Evolutionary conservation across 2,888 invertebrate genomes (phyloP), one percentile per base, ranked within the genome.

Genomic region (Lacanobia wlatinum): DNA sequence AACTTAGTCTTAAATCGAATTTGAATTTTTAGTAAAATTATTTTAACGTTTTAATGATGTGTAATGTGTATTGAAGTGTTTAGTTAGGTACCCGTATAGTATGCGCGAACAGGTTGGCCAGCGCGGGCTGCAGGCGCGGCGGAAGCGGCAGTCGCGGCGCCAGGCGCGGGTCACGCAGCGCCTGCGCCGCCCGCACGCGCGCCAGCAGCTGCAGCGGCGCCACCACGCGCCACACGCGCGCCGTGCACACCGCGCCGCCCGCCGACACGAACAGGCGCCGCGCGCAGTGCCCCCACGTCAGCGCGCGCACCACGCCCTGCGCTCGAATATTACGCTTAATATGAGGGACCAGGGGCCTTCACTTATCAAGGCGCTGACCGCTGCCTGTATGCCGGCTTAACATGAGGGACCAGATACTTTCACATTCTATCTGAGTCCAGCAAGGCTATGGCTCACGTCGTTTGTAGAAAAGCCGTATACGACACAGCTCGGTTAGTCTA

Each of bases 241-340:
- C 99, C 79, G 99, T 98, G 94, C 99, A 99, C 87, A 98, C 97
- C 88, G 98, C 98, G 61, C 98, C 98, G 18, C 99, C 99, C 77
- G 92, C 95, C 71, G 93, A 92, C 68, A 99, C 97, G 93, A 99
- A 99, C 84, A 99, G 96, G 43, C 99, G 97, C 85, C 98, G 98
- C 92, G 99, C 99, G 92, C 99, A 99, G 96, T 99, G 99, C 43
- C 99, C 99, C 99, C 99, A 99, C 12, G 99, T 99, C 89, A 99
- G 96, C 1, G 99, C 99, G 64, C 99, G 98, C 68, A 99, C 98
- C 98, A 97, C 83, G 98, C 97, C 98, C 98, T 98, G 90, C 0
- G 0, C 10, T 1, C 2, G 4, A 5, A 52, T 9, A 10, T 4
- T 0, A 23, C 0, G 3, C 6, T 40, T 34, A 0, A 46, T 5